phyloP scores from a whole-genome alignment of 2,888 invertebrate species.

The Amphiduros pacificus region DNA sequence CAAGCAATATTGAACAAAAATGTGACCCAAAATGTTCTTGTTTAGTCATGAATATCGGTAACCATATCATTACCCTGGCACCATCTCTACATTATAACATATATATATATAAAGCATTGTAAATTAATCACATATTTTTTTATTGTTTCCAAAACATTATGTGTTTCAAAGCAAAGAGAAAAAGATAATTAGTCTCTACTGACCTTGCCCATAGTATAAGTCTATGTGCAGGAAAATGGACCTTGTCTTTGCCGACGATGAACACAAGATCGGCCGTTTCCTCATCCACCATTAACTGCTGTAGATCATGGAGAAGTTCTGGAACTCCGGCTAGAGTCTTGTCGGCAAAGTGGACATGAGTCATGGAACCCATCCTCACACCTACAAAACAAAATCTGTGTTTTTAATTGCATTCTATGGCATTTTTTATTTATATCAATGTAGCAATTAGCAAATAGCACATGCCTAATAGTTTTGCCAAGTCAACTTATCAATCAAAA shows the following conservation, averaged over 20 bases:
- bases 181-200: background rate
- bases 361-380: constrained; percentile 6
- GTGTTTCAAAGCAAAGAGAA: too few relatives aligned
- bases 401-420: background rate
- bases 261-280: constrained; percentile 6
- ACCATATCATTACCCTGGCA: too few relatives aligned
- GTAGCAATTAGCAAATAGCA: too few relatives aligned
- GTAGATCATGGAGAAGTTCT: constrained; percentile 5
- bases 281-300: background rate
- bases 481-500: background rate
- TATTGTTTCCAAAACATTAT: too few relatives aligned
- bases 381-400: background rate
- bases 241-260: constrained; percentile 4
- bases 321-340: constrained; percentile 8
- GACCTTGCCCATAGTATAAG: constrained; percentile 13
- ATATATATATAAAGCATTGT: too few relatives aligned
- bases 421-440: background rate
- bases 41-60: too few relatives aligned
- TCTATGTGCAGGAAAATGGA: constrained; percentile 3
- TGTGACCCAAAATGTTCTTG: too few relatives aligned
- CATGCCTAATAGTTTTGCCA: too few relatives aligned
- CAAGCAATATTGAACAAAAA: too few relatives aligned
- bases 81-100: too few relatives aligned
- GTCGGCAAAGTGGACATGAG: background rate
- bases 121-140: too few relatives aligned